Base-by-base conservation (phyloP, 2,888 invertebrate genomes). In the Caenorhabditis sp. region DNA sequence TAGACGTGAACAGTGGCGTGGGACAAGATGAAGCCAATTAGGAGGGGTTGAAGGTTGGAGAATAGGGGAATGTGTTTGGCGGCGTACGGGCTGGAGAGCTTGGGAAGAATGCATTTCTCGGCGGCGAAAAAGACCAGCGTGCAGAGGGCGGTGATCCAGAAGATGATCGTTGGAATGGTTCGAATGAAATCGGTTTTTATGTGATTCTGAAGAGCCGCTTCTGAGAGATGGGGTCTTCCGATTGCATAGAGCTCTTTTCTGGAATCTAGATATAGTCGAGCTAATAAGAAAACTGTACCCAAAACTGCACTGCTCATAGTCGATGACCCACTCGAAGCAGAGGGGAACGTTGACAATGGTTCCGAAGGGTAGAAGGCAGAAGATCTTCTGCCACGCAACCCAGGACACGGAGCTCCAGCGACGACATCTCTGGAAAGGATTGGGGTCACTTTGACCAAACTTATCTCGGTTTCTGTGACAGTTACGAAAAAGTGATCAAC, bases 331-430 rank as follows among this genome's bases (percentile, higher is more conserved):
- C 70, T 88, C 88, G 56, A 88, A 88, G 14, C 85, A 86, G 0
- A 88, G 68, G 0, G 87, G 84, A 10, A 87, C 82, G 31, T 88
- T 88, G 7, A 84, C 77, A n/a, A 88, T 88, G 2, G 86, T 87
- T 14, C 87, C 88, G 38, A 88, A 82, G 0, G 88, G 88, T 5
- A 88, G 72, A n/a, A 88, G 69, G 58, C 84, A 87, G 38, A 86
- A 88, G 0, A 87, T 80, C 66, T 88, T 88, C 41, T 86, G 66
- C 88, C 88, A 88, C 1, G 87, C 88, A 1, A 87, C 85, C 88
- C 88, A 88, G 0, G 85, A 84, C 2, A 79, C 69, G 1, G 87
- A 83, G 38, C 79, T 88, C 88, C 88, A 88, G 26, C 86, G 84
- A 26, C 88, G 87, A 51, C 85, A 86, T 51, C 88, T 58, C 88